phyloP scores from a whole-genome alignment of 2,113 vertebrate species.

The Paracanthobrama guichenoti region DNA sequence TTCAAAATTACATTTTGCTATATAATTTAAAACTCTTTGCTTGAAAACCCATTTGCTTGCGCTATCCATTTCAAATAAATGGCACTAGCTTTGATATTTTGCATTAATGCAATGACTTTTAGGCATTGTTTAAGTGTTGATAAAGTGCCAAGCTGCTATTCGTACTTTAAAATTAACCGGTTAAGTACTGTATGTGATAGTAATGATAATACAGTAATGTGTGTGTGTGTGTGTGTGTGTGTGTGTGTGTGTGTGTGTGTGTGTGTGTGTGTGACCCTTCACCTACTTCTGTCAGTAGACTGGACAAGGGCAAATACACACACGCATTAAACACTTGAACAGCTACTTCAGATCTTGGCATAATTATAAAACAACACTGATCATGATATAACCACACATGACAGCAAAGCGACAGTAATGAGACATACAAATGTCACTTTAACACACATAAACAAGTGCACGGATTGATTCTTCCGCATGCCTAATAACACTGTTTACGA shows the following conservation, averaged over 20 bases:
- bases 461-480: background rate
- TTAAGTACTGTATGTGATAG: background rate
- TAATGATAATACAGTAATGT: background rate
- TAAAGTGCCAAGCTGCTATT: background rate
- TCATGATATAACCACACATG: background rate
- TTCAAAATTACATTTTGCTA: background rate
- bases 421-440: background rate
- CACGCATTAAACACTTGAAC: background rate
- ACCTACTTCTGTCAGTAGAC: slow-evolving; percentile 65
- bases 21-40: background rate
- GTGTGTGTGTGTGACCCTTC: slow-evolving; percentile 69
- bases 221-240: background rate
- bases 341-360: background rate
- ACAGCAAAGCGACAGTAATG: background rate
- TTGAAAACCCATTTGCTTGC: background rate
- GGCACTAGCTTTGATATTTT: background rate
- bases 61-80: background rate
- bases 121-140: background rate
- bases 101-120: background rate
- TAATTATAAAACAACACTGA: background rate
- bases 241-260: background rate
- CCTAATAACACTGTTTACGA: background rate
- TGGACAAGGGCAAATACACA: slow-evolving; percentile 37
- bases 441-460: background rate
- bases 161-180: background rate